phyloP scores from a whole-genome alignment of 2,888 invertebrate genomes.

The Phania funesta region DNA sequence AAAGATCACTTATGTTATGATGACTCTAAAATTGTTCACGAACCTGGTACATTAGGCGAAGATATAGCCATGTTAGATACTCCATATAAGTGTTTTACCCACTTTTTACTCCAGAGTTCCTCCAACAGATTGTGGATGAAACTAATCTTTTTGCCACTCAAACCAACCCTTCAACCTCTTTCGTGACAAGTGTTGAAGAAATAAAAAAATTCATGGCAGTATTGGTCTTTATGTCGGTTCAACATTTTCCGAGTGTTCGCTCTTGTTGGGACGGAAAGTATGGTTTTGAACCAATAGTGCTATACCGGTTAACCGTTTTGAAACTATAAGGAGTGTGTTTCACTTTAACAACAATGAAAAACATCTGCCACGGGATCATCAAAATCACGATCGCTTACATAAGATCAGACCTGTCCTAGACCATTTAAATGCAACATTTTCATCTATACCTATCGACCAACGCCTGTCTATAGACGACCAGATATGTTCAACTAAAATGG shows the following conservation, averaged over 20 bases:
- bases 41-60: neutral
- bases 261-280: neutral
- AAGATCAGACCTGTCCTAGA: neutral
- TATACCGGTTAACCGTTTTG: constrained; percentile 21
- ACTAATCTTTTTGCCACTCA: constrained; percentile 11
- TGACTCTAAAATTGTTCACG: neutral
- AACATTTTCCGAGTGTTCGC: constrained; percentile 27
- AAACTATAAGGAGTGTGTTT: constrained; percentile 7
- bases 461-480: neutral
- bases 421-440: no score
- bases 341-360: constrained; percentile 20
- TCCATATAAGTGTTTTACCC: neutral
- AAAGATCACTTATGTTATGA: neutral
- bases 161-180: constrained; percentile 19
- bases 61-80: constrained; percentile 6
- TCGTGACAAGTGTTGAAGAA: constrained; percentile 12
- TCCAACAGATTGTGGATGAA: constrained; percentile 19
- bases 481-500: neutral
- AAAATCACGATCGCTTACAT: constrained; percentile 11
- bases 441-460: neutral
- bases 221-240: constrained; percentile 14
- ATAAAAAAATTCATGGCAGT: constrained; percentile 23
- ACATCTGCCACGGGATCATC: neutral
- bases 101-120: constrained; percentile 13
- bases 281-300: constrained; percentile 13